Conservation (phyloP, 2,113 vertebrate species). For the Clinocottus analis region DNA sequence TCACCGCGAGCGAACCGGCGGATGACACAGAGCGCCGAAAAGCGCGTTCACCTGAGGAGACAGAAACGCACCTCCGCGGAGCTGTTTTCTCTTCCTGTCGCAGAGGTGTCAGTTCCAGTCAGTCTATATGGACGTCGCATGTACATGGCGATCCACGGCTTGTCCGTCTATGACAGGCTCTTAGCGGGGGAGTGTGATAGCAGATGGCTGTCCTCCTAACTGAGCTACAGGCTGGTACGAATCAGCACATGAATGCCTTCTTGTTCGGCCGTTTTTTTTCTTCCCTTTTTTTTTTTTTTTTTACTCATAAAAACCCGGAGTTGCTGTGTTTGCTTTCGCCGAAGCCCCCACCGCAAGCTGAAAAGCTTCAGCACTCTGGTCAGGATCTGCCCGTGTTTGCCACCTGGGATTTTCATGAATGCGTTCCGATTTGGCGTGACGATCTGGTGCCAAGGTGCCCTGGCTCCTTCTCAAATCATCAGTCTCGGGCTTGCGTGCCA, state of each 20-base stretch:
- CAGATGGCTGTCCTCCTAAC: constrained; percentile 75
- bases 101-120: constrained; percentile 70
- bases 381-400: constrained; percentile 57
- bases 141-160: constrained; percentile 70
- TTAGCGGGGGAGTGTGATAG: constrained; percentile 72
- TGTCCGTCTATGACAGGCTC: constrained; percentile 64
- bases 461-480: background rate
- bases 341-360: constrained; percentile 40
- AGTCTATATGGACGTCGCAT: constrained; percentile 75
- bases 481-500: background rate
- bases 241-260: constrained; percentile 80
- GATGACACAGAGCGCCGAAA: constrained; percentile 45
- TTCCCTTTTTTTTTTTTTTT: constrained; percentile 51
- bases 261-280: constrained; percentile 72
- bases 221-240: constrained; percentile 67
- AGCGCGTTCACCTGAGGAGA: constrained; percentile 36
- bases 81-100: constrained; percentile 42
- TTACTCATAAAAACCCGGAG: constrained; percentile 71
- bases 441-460: background rate
- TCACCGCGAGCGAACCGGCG: constrained; percentile 44
- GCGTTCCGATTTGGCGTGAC: constrained; percentile 45
- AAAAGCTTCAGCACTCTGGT: constrained; percentile 57
- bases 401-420: constrained; percentile 52
- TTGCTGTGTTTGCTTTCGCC: constrained; percentile 74
- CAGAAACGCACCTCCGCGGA: constrained; percentile 7